Evolutionary conservation across 1,140 invertebrate genomes (phyloP).

Genomic region (Drosophila ercepeae): DNA sequence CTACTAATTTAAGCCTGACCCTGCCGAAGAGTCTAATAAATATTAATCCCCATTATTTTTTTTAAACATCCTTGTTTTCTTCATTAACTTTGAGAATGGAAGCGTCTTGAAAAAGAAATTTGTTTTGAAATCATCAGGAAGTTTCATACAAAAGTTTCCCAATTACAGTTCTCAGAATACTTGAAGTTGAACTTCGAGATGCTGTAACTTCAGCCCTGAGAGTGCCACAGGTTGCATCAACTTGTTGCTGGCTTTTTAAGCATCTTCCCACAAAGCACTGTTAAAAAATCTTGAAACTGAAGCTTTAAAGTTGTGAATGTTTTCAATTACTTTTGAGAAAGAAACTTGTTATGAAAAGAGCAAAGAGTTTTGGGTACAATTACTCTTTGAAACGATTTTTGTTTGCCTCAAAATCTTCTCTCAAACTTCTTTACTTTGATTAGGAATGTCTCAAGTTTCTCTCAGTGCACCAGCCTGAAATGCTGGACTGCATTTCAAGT

Average conservation of each 20-base stretch:
- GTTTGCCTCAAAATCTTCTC: not conserved
- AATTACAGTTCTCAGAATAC: slow-evolving; percentile 14
- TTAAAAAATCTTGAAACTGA: not conserved
- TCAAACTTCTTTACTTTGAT: too few species aligned
- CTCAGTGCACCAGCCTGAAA: not conserved
- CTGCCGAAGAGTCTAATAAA: slow-evolving; percentile 14
- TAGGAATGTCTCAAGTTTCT: not conserved
- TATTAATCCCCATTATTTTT: slow-evolving; percentile 2
- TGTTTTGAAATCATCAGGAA: not conserved
- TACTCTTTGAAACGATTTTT: too few species aligned
- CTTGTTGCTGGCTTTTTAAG: not conserved
- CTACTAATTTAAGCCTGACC: slow-evolving; percentile 39
- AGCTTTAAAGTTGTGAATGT: too few species aligned
- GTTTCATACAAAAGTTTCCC: slow-evolving; percentile 3
- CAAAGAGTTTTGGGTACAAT: too few species aligned
- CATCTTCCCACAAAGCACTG: not conserved
- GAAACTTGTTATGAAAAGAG: too few species aligned
- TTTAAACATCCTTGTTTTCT: not conserved
- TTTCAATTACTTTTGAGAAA: not conserved
- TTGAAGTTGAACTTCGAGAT: not conserved
- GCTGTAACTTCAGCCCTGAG: not conserved
- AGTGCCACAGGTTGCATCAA: not conserved
- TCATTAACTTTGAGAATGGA: not conserved
- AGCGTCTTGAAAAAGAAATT: not conserved
- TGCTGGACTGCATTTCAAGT: slow-evolving; percentile 43